These are phyloP conservation scores for Odontocerum albicorne DNA, from an alignment of 2,888 invertebrate species.

Conservation along the genomic window DNA sequence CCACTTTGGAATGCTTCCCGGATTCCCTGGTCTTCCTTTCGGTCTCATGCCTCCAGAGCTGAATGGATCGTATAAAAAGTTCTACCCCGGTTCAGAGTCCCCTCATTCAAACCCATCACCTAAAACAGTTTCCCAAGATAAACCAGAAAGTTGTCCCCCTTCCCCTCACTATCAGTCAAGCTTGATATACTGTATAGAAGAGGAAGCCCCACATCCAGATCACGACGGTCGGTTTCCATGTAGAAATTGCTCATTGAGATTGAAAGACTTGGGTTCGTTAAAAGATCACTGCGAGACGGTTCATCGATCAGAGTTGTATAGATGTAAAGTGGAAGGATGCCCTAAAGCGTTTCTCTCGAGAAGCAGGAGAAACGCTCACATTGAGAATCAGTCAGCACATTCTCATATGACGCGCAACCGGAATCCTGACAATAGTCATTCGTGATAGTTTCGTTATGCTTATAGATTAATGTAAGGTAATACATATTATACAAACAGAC, in stretches of 20 bases:
- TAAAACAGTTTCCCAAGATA: slow-evolving; percentile 22
- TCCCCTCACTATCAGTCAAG: slow-evolving; percentile 43
- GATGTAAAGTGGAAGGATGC: slow-evolving; percentile 76
- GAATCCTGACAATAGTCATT: slow-evolving; percentile 26
- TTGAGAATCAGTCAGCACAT: slow-evolving; percentile 65
- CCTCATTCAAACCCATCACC: slow-evolving; percentile 39
- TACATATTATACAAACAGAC: too few relatives aligned
- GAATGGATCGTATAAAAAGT: slow-evolving; percentile 41
- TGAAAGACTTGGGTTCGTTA: slow-evolving; percentile 63
- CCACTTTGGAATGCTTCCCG: slow-evolving; percentile 55
- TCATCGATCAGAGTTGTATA: slow-evolving; percentile 69
- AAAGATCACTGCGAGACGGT: slow-evolving; percentile 73
- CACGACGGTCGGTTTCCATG: slow-evolving; percentile 69
- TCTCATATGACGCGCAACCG: slow-evolving; percentile 41
- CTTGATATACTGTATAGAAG: slow-evolving; percentile 63
- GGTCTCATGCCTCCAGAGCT: slow-evolving; percentile 50
- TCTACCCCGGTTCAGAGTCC: slow-evolving; percentile 40
- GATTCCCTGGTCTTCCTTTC: slow-evolving; percentile 52
- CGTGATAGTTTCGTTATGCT: slow-evolving; percentile 22
- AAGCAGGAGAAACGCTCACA: slow-evolving; percentile 76
- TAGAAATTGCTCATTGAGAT: slow-evolving; percentile 67
- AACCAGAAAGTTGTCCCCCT: slow-evolving; percentile 41
- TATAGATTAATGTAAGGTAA: too few relatives aligned
- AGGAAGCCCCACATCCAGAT: slow-evolving; percentile 66
- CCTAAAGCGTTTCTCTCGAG: slow-evolving; percentile 77